Conservation (phyloP, 2,888 invertebrate species). For the Cephus pulcher region DNA sequence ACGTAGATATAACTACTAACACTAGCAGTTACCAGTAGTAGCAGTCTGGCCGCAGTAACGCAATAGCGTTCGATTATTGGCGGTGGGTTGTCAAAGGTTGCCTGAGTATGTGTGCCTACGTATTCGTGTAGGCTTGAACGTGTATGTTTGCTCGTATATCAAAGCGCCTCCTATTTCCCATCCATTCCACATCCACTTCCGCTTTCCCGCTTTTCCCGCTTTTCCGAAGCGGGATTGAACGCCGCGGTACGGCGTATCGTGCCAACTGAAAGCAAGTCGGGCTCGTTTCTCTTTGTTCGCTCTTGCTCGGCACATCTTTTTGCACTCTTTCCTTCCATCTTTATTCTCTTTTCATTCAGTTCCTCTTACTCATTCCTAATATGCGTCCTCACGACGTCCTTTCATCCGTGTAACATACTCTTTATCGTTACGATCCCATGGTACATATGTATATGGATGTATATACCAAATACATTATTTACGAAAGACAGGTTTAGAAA, state of each 20-base stretch:
- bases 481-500: too few relatives aligned
- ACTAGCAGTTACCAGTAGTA: too few relatives aligned
- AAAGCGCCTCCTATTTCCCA: conserved; percentile 38
- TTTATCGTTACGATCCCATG: too few relatives aligned
- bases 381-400: neutral
- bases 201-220: conserved; percentile 40
- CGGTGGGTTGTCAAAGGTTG: conserved; percentile 32
- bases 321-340: conserved; percentile 6
- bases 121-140: conserved; percentile 12
- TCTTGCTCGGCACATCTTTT: too few relatives aligned
- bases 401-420: neutral
- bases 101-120: too few relatives aligned
- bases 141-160: conserved; percentile 53
- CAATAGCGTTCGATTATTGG: conserved; percentile 63
- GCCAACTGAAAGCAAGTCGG: too few relatives aligned
- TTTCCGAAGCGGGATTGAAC: conserved; percentile 22
- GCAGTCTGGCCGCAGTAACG: conserved; percentile 44
- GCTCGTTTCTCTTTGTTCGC: too few relatives aligned
- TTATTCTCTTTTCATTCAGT: conserved; percentile 8
- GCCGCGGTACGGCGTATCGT: too few relatives aligned
- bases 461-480: too few relatives aligned
- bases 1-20: too few relatives aligned
- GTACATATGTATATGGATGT: too few relatives aligned
- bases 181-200: neutral
- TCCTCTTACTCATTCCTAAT: conserved; percentile 18